Percentiles rank a stretch among this genome's conserved stretches.
Conservation (phyloP, 1,140 invertebrate genomes). For the Protaetia brevitarsis region DNA sequence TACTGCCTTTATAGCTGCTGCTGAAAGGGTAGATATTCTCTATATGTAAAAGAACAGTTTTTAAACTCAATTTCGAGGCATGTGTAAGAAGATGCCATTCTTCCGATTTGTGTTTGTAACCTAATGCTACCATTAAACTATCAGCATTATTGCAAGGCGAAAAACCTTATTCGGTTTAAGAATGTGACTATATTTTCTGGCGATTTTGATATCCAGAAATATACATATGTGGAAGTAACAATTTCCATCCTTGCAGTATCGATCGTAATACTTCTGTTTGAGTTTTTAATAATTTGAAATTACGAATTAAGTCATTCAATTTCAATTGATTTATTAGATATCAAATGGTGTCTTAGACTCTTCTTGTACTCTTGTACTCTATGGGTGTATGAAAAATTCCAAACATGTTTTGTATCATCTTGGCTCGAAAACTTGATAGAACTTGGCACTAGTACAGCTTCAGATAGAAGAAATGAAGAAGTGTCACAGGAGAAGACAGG, state of each 20-base stretch:
- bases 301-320: not conserved
- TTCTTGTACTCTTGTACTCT: too few relatives aligned
- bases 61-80: slow-evolving; percentile 38
- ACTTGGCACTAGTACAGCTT: not conserved
- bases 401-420: not conserved
- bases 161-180: not conserved
- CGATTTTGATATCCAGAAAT: not conserved
- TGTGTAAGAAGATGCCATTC: slow-evolving; percentile 42
- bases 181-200: not conserved
- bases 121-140: slow-evolving; percentile 2
- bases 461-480: not conserved
- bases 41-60: slow-evolving; percentile 44
- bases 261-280: not conserved
- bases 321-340: not conserved
- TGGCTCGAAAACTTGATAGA: not conserved
- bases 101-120: slow-evolving; percentile 18
- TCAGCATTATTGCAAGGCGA: slow-evolving; percentile 11
- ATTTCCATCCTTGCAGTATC: not conserved
- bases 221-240: not conserved
- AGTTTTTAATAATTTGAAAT: not conserved
- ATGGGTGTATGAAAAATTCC: too few relatives aligned
- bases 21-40: slow-evolving; percentile 40
- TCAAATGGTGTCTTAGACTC: too few relatives aligned
- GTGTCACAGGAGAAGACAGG: not conserved
- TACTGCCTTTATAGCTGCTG: too few relatives aligned